A percentile compares a stretch with the other conserved stretches of the same genome.
These are phyloP conservation scores for Dryoscopus gambensis DNA, from an alignment of 2,113 vertebrate species.

Conservation along the genomic window DNA sequence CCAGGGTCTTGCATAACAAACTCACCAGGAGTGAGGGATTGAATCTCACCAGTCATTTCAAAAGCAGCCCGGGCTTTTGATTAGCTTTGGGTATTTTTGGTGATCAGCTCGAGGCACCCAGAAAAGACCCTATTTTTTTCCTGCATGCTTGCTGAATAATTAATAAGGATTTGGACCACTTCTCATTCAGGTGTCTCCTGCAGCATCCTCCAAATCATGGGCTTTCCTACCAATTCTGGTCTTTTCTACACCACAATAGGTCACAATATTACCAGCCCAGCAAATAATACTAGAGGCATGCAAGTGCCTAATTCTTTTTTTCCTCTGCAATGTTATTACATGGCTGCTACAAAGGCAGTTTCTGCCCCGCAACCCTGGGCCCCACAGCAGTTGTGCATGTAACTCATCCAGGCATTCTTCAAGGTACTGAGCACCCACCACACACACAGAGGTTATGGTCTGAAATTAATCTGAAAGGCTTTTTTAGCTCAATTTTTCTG, in stretches of 20 bases:
- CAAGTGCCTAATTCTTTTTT: neutral
- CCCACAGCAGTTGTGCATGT: slow-evolving; percentile 68
- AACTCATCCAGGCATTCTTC: slow-evolving; percentile 61
- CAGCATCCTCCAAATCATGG: neutral
- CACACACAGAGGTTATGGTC: neutral
- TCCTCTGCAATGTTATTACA: neutral
- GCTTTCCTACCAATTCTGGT: neutral
- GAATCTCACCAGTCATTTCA: neutral
- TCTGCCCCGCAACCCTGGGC: slow-evolving; percentile 26
- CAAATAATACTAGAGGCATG: neutral
- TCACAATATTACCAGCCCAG: neutral
- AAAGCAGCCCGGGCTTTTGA: neutral
- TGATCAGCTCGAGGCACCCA: neutral
- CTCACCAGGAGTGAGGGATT: neutral
- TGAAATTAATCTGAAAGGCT: neutral
- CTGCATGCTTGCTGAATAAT: neutral
- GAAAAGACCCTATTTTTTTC: neutral
- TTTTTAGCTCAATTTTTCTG: neutral
- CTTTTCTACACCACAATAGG: neutral
- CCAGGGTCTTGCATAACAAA: neutral
- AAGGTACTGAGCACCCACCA: neutral
- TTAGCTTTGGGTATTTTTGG: neutral
- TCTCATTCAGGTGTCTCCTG: neutral
- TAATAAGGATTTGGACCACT: neutral
- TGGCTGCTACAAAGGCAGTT: slow-evolving; percentile 25